Conservation (phyloP, 1,140 invertebrate genomes). For the Venustaconcha ellipsiformis region DNA sequence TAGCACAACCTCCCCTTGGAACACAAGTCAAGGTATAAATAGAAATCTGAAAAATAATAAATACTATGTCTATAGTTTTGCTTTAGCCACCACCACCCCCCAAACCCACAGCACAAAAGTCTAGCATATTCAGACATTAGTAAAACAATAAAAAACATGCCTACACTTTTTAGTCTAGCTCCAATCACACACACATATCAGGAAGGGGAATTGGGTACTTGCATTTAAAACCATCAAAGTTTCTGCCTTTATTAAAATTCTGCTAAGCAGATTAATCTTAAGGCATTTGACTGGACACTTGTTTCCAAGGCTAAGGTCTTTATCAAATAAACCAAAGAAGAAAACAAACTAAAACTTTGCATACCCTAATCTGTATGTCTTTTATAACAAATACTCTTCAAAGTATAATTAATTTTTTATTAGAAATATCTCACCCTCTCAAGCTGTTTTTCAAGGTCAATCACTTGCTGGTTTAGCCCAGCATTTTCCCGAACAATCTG, state of each 20-base stretch:
- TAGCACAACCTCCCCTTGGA: no score
- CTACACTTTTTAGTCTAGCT: no score
- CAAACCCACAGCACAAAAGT: no score
- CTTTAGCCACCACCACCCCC: no score
- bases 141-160: no score
- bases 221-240: no score
- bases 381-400: not conserved
- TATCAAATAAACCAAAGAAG: not conserved
- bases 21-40: no score
- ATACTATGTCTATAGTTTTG: no score
- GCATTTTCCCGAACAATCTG: constrained; percentile 63
- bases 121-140: no score
- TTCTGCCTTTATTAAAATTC: not conserved
- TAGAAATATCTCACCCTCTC: constrained; percentile 50
- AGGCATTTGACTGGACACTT: not conserved
- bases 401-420: not conserved
- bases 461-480: constrained; percentile 45
- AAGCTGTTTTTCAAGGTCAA: constrained; percentile 57
- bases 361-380: not conserved
- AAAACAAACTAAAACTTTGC: not conserved
- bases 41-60: no score
- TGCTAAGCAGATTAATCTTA: not conserved
- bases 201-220: no score
- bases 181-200: no score
- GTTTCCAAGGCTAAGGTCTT: not conserved